These are phyloP conservation scores for Drosophila suzukii DNA, from an alignment of 1,140 invertebrate genomes.

Conservation along the genomic window DNA sequence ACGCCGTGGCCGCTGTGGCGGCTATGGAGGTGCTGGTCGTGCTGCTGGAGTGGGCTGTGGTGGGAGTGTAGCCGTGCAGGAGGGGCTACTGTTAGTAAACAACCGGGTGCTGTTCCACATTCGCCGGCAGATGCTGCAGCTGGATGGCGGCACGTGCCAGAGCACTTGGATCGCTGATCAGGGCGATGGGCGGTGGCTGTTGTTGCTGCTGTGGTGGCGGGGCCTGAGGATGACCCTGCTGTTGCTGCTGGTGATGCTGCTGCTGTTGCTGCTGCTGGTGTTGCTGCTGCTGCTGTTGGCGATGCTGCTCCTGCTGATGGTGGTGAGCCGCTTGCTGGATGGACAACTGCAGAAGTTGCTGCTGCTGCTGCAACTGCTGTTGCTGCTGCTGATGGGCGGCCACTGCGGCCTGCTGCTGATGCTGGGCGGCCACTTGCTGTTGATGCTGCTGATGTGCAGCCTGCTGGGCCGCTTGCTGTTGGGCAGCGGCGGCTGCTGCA, in stretches of 20 bases:
- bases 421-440: constrained; percentile 71
- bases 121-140: constrained; percentile 79
- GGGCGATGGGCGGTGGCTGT: constrained; percentile 76
- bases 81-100: constrained; percentile 84
- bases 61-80: constrained; percentile 67
- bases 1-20: constrained; percentile 41
- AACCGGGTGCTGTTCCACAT: constrained; percentile 83
- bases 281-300: constrained; percentile 68
- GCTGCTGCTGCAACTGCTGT: constrained; percentile 66
- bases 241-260: constrained; percentile 66
- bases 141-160: constrained; percentile 81
- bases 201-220: constrained; percentile 68
- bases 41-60: constrained; percentile 38
- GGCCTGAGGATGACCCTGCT: constrained; percentile 56
- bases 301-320: constrained; percentile 72
- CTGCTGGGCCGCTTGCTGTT: constrained; percentile 69
- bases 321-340: constrained; percentile 78
- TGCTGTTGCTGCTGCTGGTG: constrained; percentile 67
- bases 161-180: constrained; percentile 79
- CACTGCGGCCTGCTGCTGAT: constrained; percentile 68
- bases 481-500: constrained; percentile 58
- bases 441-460: constrained; percentile 69
- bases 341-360: constrained; percentile 72
- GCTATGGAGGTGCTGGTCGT: constrained; percentile 37
- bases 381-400: constrained; percentile 65